Conservation (phyloP, 2,888 invertebrate species). For the Priocnemis perturbator region DNA sequence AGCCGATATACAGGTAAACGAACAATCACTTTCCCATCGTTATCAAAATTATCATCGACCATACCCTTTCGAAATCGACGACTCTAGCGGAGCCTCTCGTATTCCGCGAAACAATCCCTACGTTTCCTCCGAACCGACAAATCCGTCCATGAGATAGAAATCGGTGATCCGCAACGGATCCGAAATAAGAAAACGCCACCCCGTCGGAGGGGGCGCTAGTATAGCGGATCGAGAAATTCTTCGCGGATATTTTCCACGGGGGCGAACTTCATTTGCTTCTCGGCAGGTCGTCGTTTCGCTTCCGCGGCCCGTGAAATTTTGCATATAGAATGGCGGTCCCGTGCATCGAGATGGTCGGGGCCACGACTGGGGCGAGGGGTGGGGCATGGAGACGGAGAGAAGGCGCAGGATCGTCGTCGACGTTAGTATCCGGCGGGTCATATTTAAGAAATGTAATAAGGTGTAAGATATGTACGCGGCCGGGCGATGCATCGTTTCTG, state of each 20-base stretch:
- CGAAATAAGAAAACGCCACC: conserved; percentile 39
- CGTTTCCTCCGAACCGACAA: neutral
- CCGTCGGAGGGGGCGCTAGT: neutral
- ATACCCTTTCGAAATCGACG: too few relatives aligned
- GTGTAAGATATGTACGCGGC: conserved; percentile 61
- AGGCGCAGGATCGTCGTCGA: conserved; percentile 20
- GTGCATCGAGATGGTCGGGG: conserved; percentile 17
- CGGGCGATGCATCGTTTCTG: conserved; percentile 52
- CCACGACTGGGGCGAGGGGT: neutral
- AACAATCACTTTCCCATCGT: neutral
- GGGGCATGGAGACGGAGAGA: neutral
- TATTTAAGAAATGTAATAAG: conserved; percentile 70
- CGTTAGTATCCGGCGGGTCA: conserved; percentile 52
- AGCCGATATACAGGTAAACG: conserved; percentile 89
- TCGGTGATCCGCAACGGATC: conserved; percentile 43
- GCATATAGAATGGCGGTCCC: conserved; percentile 63
- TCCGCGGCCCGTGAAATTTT: conserved; percentile 68
- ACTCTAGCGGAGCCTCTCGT: too few relatives aligned
- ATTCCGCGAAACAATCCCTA: neutral
- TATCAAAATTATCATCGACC: too few relatives aligned
- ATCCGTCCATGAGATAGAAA: conserved; percentile 6
- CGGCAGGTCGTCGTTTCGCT: conserved; percentile 58
- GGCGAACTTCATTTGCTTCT: conserved; percentile 50
- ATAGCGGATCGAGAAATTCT: conserved; percentile 39
- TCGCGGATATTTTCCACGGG: conserved; percentile 49